Conservation (phyloP, 2,113 vertebrate genomes). For the Chelonoidis abingdonii region DNA sequence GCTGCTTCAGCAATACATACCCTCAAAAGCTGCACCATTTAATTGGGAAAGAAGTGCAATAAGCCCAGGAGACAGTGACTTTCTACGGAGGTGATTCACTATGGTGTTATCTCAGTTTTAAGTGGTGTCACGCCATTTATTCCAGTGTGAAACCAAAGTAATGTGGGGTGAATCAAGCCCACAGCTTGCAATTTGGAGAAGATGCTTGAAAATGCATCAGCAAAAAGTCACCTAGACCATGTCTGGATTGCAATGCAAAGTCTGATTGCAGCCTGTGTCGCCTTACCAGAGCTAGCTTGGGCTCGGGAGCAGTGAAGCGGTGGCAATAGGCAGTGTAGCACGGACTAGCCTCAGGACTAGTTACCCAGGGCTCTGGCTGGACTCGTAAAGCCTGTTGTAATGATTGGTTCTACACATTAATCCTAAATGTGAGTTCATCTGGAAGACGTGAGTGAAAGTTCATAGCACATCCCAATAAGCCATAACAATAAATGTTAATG, state of each 20-base stretch:
- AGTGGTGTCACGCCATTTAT: neutral
- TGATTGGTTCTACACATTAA: neutral
- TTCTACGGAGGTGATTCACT: slow-evolving; percentile 5
- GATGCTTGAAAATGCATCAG: neutral
- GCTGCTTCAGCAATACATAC: neutral
- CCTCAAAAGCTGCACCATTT: neutral
- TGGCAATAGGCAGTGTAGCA: too few relatives aligned
- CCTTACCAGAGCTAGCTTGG: neutral
- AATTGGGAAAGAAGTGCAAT: neutral
- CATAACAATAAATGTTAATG: neutral
- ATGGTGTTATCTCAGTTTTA: neutral
- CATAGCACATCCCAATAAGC: neutral
- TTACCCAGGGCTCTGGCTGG: neutral
- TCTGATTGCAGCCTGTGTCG: neutral
- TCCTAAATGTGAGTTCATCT: neutral
- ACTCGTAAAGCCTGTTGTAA: neutral
- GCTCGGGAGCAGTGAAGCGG: neutral
- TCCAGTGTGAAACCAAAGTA: neutral
- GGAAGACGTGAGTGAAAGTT: neutral
- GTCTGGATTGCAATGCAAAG: neutral
- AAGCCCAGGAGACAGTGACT: neutral
- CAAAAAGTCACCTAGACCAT: neutral
- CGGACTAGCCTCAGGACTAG: neutral
- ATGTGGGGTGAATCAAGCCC: neutral
- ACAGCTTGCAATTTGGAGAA: neutral